phyloP scores from a whole-genome alignment of 23 tunicate species.

The Halocynthia roretzi region DNA sequence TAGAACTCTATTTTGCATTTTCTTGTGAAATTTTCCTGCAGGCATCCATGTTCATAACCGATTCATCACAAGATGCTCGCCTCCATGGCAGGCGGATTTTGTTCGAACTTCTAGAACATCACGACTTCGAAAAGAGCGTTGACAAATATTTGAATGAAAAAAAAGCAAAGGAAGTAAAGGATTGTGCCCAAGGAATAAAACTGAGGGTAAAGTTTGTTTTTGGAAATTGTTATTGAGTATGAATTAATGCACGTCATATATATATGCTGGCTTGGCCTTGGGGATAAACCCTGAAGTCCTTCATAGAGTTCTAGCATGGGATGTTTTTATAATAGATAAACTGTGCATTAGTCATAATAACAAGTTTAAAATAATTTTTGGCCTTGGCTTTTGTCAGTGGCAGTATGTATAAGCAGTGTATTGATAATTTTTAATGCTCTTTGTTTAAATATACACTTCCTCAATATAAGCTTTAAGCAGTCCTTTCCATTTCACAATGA shows the following conservation, averaged over 20 bases:
- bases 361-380: not conserved
- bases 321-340: slow-evolving; percentile 1
- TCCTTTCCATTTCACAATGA: not conserved
- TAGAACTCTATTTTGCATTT: not conserved
- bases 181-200: slow-evolving; percentile 37
- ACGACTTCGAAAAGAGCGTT: slow-evolving; percentile 44
- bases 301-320: too few species aligned
- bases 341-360: not conserved
- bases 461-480: not conserved
- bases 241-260: too few species aligned
- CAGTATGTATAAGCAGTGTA: not conserved
- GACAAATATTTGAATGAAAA: slow-evolving; percentile 44
- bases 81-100: slow-evolving; percentile 66
- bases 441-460: not conserved
- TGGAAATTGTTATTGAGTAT: too few species aligned
- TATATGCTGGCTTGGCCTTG: too few species aligned
- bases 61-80: slow-evolving; percentile 59
- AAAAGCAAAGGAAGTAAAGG: slow-evolving; percentile 49
- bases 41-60: slow-evolving; percentile 51
- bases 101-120: slow-evolving; percentile 50
- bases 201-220: slow-evolving; percentile 37
- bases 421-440: not conserved
- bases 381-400: not conserved
- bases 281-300: too few species aligned
- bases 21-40: slow-evolving; percentile 1